phyloP scores from a whole-genome alignment of 2,113 vertebrate genomes.

The Nibea coibor region DNA sequence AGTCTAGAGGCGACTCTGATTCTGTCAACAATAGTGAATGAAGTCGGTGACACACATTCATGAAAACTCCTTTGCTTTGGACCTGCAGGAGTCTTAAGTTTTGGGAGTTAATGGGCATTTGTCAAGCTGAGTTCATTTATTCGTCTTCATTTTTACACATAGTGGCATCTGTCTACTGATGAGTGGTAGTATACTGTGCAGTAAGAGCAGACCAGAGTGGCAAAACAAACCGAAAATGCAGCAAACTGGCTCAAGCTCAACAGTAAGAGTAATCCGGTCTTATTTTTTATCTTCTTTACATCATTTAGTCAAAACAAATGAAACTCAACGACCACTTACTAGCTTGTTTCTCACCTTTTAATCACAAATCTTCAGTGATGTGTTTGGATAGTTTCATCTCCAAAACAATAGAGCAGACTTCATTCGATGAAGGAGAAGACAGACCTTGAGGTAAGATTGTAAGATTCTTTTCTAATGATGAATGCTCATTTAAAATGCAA shows the following conservation, averaged over 20 bases:
- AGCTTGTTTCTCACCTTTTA: neutral
- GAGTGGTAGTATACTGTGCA: neutral
- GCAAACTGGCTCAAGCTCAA: neutral
- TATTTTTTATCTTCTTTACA: neutral
- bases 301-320: neutral
- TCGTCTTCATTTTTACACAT: neutral
- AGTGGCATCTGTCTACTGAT: neutral
- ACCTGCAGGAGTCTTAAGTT: constrained; percentile 16
- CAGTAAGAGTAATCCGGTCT: neutral
- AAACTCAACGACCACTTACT: neutral
- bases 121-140: constrained; percentile 9
- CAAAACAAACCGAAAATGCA: neutral
- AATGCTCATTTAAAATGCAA: neutral
- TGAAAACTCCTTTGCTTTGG: constrained; percentile 3
- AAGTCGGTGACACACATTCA: constrained; percentile 22
- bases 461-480: neutral
- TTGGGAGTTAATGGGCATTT: constrained; percentile 24
- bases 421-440: neutral
- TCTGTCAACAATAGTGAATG: constrained; percentile 30
- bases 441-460: too few species aligned
- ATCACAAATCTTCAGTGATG: neutral
- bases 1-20: constrained; percentile 19
- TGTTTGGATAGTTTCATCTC: neutral
- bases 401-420: neutral
- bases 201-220: neutral